phyloP scores from a whole-genome alignment of 2,113 vertebrate genomes.

The Pheucticus melanocephalus region DNA sequence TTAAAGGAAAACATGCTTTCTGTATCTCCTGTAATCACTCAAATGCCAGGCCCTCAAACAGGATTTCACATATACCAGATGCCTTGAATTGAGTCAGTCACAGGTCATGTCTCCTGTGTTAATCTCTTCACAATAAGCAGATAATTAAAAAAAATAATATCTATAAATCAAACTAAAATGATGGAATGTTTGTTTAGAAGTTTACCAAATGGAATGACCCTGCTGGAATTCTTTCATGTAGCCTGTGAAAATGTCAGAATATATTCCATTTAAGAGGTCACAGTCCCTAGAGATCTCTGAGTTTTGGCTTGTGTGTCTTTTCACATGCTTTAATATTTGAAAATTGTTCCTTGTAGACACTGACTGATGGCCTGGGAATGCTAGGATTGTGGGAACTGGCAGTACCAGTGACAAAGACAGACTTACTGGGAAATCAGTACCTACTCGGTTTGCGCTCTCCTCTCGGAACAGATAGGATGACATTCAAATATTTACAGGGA shows the following conservation, averaged over 20 bases:
- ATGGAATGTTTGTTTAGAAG: constrained; percentile 71
- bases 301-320: constrained; percentile 77
- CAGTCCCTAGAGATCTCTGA: constrained; percentile 74
- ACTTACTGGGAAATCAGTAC: constrained; percentile 73
- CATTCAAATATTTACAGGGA: background rate
- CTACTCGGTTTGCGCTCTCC: constrained; percentile 26
- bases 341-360: constrained; percentile 79
- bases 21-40: constrained; percentile 57
- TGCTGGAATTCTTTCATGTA: constrained; percentile 74
- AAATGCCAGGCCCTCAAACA: constrained; percentile 29
- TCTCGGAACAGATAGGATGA: background rate
- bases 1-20: constrained; percentile 57
- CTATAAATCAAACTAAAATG: constrained; percentile 66
- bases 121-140: constrained; percentile 66
- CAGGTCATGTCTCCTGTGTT: constrained; percentile 47
- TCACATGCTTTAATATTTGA: constrained; percentile 83
- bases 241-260: constrained; percentile 82
- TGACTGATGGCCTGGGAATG: constrained; percentile 82
- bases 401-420: constrained; percentile 67
- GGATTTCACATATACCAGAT: constrained; percentile 49
- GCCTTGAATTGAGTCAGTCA: constrained; percentile 42
- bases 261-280: constrained; percentile 76
- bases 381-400: constrained; percentile 83
- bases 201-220: constrained; percentile 74
- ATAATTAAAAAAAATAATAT: constrained; percentile 33